phyloP scores from a whole-genome alignment of 1,140 invertebrate genomes.

The Bombus haemorrhoidalis region DNA sequence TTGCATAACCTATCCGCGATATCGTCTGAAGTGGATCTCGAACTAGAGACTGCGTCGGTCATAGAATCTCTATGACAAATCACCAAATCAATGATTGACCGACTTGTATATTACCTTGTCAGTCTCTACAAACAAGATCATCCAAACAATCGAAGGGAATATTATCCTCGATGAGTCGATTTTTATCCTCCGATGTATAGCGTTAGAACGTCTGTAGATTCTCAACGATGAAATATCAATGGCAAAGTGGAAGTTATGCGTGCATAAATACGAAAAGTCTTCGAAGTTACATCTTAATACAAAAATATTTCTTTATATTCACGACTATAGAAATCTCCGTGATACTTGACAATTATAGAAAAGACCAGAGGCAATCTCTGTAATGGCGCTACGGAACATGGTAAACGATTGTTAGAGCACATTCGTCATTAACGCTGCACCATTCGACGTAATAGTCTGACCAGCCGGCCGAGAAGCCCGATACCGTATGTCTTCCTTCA shows the following conservation, averaged over 20 bases:
- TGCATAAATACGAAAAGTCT: background rate
- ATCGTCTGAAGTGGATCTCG: slow-evolving; percentile 45
- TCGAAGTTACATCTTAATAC: background rate
- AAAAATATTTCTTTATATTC: background rate
- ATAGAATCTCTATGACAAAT: background rate
- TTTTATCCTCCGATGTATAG: background rate
- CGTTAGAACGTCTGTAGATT: too few species aligned
- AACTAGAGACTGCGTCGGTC: slow-evolving; percentile 17
- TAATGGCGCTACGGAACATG: slow-evolving; percentile 12
- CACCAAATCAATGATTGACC: background rate
- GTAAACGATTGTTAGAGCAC: slow-evolving; percentile 35
- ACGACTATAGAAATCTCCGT: background rate
- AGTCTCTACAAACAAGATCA: background rate
- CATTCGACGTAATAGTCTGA: slow-evolving; percentile 33
- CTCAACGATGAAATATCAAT: too few species aligned
- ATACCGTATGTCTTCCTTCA: slow-evolving; percentile 65
- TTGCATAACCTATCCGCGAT: slow-evolving; percentile 47
- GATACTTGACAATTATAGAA: background rate
- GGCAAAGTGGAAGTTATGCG: too few species aligned
- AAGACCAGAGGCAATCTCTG: slow-evolving; percentile 20
- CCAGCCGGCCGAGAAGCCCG: slow-evolving; percentile 25
- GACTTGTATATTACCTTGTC: background rate
- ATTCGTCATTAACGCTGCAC: slow-evolving; percentile 58
- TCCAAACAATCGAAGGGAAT: background rate
- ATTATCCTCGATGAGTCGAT: background rate